Base-by-base conservation (phyloP, 2,888 invertebrate species). In the Lydus trimaculatus region DNA sequence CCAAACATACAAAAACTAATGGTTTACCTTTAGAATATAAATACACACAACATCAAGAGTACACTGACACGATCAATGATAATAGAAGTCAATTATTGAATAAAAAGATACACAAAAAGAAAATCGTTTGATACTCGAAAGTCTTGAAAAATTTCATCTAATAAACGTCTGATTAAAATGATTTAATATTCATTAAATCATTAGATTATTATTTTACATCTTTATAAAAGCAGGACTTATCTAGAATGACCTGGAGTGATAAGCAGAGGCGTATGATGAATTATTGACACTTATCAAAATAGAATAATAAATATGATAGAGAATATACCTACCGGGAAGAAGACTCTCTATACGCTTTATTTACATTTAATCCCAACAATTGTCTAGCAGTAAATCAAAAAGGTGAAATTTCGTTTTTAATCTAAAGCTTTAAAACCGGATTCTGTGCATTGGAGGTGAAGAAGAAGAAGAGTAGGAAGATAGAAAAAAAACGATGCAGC, bases 1-100 rank as follows among this genome's bases (percentile, higher is more conserved):
- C 48, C 48, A 48, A 70, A 70, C 66, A 61, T 52, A 70, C 60
- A 62, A 63, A 64, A 64, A 39, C 65, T 56, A 31, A 39, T 56
- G 11, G 56, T 65, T 59, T 65, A 31, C 33, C 25, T 31, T 31
- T 60, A n/a, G 31, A 31, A 23, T 56, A 52, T 31, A 63, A 63
- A 63, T n/a, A n/a, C 56, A 63, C 17, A 17, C 43, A 8, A n/a
- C 43, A 17, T 43, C 63, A 64, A 23, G 23, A 39, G 36, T 59
- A 31, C 33, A 58, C 17, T 36, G 56, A 64, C 58, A 64, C 39
- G 20, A n/a, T 13, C 9, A 58, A 43, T 25, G 31, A 39, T 48
- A 63, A 39, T 59, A 64, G 2, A 20, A 58, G 28, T 31, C 60
- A 15, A 60, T 60, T 13, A 31, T 60, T 60, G 31, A 11, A 5